Base-by-base conservation (phyloP, 2,113 vertebrate species). In the Chamaetylas fuelleborni region DNA sequence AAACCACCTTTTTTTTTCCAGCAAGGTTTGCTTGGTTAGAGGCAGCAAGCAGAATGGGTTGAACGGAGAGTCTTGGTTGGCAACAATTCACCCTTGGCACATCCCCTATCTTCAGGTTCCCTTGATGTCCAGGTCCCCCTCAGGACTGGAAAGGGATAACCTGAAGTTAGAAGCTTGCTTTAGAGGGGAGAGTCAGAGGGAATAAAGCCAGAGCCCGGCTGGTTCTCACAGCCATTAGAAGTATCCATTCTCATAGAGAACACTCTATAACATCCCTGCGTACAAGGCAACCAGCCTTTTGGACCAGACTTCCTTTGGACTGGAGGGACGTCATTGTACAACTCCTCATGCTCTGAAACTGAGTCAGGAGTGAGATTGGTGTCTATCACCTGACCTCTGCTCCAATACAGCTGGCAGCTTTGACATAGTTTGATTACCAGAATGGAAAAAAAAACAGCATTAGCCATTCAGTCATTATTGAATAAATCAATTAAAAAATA, bases 351-450 rank as follows among this genome's bases (percentile, higher is more conserved):
- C 57, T 60, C 61, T 43, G 65, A 66, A 87, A 56, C 19, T 28
- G 0, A 0, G 5, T 40, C 25, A 45, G n/a, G 31, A 65, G 19
- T n/a, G 31, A 45, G n/a, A 72, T 34, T 76, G 34, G 34, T 34
- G 19, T n/a, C 23, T 56, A 23, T 43, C 58, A 81, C 58, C 87
- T 88, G 86, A 72, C 67, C 36, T 67, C 34, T 86, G 74, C 51
- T 91, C 74, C 54, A 84, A 42, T 14, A 80, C 74, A 91, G 86
- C 16, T 43, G 79, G 60, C 48, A 86, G 34, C 54, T 92, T 90
- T 95, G 85, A 82, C 81, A 56, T 4, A 47, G 62, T 62, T 92
- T 85, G 25, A 17, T 70, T 71, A 74, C 40, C 33, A 70, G n/a
- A 71, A 88, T 23, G 61, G 54, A 54, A 58, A 42, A 26, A 22